Conservation (phyloP, 2,797 vertebrate species). For the Danio jaintianensis region DNA sequence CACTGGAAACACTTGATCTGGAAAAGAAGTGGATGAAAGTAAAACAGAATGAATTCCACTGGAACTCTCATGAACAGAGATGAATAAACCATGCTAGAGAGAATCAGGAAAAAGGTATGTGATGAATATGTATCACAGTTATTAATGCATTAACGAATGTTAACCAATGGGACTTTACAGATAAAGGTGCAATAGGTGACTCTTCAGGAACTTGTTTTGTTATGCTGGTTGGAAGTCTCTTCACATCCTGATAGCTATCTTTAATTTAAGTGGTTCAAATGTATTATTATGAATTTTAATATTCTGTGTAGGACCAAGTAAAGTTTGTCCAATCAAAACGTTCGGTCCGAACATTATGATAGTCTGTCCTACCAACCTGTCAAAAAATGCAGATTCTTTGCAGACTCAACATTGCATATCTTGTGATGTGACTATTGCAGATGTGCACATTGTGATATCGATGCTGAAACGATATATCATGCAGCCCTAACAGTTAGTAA, state of each 20-base stretch:
- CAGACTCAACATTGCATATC: too few species aligned
- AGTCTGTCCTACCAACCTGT: too few species aligned
- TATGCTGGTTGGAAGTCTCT: not conserved
- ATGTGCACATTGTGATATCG: too few species aligned
- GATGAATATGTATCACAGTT: not conserved
- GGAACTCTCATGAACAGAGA: slow-evolving; percentile 3
- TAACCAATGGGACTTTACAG: too few species aligned
- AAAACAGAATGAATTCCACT: not conserved
- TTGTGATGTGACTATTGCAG: too few species aligned
- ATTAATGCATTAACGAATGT: too few species aligned
- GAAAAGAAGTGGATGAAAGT: not conserved
- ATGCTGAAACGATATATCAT: too few species aligned
- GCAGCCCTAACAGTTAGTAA: too few species aligned
- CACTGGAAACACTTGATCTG: not conserved
- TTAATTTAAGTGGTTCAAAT: not conserved
- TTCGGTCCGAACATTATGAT: too few species aligned
- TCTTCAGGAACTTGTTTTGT: not conserved
- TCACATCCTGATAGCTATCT: not conserved
- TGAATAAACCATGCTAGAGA: not conserved
- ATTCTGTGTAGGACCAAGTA: not conserved
- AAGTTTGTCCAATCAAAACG: too few species aligned
- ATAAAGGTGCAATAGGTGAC: not conserved
- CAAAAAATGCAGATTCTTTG: too few species aligned
- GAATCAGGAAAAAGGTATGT: not conserved
- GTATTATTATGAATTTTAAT: not conserved